phyloP scores from a whole-genome alignment of 2,888 invertebrate genomes.

The Yponomeuta sedellus region DNA sequence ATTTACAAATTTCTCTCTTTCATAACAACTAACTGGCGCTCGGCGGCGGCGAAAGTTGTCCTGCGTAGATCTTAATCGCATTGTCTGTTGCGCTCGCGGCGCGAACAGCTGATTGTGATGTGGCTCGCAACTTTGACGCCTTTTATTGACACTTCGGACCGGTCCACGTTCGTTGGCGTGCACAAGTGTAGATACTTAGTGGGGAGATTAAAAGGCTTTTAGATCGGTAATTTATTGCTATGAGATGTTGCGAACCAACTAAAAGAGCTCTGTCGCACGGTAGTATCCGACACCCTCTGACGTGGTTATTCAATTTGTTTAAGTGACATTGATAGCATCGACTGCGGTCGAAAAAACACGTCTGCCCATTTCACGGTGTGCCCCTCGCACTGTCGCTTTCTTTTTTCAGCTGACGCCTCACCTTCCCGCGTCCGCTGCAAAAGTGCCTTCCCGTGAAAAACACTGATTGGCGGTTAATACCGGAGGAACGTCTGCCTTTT shows the following conservation, averaged over 20 bases:
- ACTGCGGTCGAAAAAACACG: slow-evolving; percentile 67
- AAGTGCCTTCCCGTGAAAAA: slow-evolving; percentile 51
- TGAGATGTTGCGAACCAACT: background rate
- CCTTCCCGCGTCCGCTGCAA: slow-evolving; percentile 38
- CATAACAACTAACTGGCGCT: slow-evolving; percentile 78
- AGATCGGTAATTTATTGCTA: background rate
- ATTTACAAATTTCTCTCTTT: slow-evolving; percentile 79
- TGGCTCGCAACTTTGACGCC: slow-evolving; percentile 54
- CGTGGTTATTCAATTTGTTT: slow-evolving; percentile 72
- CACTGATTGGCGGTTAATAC: slow-evolving; percentile 64
- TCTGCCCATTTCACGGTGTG: slow-evolving; percentile 50
- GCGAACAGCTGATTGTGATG: slow-evolving; percentile 71
- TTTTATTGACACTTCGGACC: slow-evolving; percentile 23
- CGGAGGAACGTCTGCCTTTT: slow-evolving; percentile 38
- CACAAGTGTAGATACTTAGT: background rate
- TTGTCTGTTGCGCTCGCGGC: slow-evolving; percentile 75
- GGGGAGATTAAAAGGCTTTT: background rate
- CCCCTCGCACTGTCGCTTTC: slow-evolving; percentile 40
- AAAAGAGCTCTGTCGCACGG: slow-evolving; percentile 28
- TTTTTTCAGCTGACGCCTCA: slow-evolving; percentile 66
- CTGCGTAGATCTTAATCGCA: slow-evolving; percentile 78
- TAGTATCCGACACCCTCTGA: slow-evolving; percentile 49
- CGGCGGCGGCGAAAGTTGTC: slow-evolving; percentile 77
- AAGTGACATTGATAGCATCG: slow-evolving; percentile 74
- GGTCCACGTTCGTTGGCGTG: background rate